These are phyloP conservation scores for Pycnonotus jocosus DNA, from an alignment of 2,113 vertebrate genomes.

Conservation along the genomic window DNA sequence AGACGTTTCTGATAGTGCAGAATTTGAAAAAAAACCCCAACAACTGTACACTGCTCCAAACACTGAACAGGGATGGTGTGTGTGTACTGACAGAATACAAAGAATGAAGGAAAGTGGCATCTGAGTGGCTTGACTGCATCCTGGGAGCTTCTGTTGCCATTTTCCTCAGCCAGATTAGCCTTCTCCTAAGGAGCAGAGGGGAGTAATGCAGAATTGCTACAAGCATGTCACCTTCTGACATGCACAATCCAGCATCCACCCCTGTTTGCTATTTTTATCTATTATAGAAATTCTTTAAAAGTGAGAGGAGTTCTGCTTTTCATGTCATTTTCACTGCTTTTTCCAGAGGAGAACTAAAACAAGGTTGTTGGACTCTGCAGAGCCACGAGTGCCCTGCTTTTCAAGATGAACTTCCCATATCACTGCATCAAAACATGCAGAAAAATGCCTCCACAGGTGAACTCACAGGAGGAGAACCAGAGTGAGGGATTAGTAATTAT, in stretches of 20 bases:
- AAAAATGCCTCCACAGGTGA: background rate
- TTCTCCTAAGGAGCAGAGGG: background rate
- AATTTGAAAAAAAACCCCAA: background rate
- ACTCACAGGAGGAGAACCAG: background rate
- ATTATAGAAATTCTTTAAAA: background rate
- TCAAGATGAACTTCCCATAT: background rate
- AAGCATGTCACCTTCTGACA: background rate
- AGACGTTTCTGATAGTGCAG: background rate
- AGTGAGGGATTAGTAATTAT: background rate
- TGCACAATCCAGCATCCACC: background rate
- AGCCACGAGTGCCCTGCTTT: background rate
- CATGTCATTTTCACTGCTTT: background rate
- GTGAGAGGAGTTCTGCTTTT: background rate
- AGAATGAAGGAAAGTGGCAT: background rate
- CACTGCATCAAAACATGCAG: background rate
- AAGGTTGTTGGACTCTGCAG: background rate
- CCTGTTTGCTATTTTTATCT: background rate
- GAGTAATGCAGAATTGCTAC: background rate
- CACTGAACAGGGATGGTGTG: background rate
- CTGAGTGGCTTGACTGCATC: background rate
- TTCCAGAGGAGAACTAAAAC: background rate
- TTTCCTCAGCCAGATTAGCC: background rate
- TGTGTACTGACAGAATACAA: background rate
- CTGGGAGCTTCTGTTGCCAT: background rate
- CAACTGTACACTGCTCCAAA: background rate